Evolutionary conservation across 2,888 invertebrate genomes (phyloP).

Genomic region (Agrilus cyanescens): DNA sequence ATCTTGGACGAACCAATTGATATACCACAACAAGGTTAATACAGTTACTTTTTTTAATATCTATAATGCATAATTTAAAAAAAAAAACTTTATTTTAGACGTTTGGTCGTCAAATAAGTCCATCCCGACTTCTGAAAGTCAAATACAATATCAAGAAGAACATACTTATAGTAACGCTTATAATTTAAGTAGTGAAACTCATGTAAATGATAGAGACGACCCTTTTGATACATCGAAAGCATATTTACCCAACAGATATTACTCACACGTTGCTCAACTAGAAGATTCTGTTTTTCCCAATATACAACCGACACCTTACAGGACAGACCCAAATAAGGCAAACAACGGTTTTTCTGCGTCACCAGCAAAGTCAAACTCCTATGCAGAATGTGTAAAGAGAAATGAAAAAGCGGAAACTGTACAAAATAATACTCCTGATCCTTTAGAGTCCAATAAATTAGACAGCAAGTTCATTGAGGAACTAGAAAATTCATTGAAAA

Average conservation of each 20-base stretch:
- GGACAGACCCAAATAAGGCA: constrained; percentile 24
- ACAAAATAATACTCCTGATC: too few species aligned
- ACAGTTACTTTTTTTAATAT: too few species aligned
- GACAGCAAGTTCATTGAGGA: constrained; percentile 51
- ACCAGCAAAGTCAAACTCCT: too few species aligned
- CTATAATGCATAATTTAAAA: background rate
- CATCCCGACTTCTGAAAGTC: constrained; percentile 3
- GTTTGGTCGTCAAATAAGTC: constrained; percentile 13
- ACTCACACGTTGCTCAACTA: constrained; percentile 1
- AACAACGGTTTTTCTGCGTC: too few species aligned
- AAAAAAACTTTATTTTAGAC: constrained; percentile 8
- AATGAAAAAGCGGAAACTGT: too few species aligned
- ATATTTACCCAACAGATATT: constrained; percentile 13
- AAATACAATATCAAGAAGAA: background rate
- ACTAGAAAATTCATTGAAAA: constrained; percentile 47
- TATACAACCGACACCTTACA: constrained; percentile 23
- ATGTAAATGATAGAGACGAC: constrained; percentile 34
- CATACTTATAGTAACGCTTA: background rate
- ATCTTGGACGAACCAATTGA: constrained; percentile 66
- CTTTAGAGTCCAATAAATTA: constrained; percentile 29
- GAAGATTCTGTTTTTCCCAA: constrained; percentile 18
- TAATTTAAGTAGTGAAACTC: background rate
- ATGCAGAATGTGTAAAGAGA: background rate
- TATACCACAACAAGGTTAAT: constrained; percentile 45
- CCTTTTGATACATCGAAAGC: constrained; percentile 54